These are phyloP conservation scores for Megalurothrips usitatus DNA, from an alignment of 2,888 invertebrate genomes.

Conservation along the genomic window DNA sequence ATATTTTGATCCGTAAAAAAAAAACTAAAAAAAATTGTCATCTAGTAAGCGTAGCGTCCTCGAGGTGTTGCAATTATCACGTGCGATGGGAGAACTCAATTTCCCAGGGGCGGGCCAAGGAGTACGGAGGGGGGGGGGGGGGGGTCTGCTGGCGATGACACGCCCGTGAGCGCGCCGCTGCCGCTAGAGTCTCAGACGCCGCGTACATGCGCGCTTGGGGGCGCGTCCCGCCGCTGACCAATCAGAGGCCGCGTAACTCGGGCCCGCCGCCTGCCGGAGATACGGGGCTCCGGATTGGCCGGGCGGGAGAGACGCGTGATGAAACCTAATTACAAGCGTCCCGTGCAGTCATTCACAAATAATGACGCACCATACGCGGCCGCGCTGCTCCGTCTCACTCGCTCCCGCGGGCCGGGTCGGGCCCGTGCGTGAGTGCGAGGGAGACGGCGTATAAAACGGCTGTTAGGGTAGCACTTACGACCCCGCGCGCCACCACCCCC, in stretches of 20 bases:
- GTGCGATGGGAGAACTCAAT: slow-evolving; percentile 29
- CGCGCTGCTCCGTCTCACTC: neutral
- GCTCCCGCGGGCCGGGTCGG: neutral
- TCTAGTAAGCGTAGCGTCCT: no score
- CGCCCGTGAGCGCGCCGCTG: slow-evolving; percentile 27
- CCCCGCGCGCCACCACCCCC: no score
- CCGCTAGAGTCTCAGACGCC: slow-evolving; percentile 35
- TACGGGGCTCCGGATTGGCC: no score
- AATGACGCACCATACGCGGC: neutral
- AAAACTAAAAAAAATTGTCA: no score
- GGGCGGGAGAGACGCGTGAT: neutral
- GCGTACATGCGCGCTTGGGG: no score
- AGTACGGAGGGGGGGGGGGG: slow-evolving; percentile 42
- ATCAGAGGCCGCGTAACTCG: no score
- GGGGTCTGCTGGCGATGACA: slow-evolving; percentile 28
- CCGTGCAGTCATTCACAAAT: neutral
- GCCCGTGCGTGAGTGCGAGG: neutral
- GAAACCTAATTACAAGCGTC: slow-evolving; percentile 4
- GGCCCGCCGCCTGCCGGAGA: no score
- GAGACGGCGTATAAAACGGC: neutral
- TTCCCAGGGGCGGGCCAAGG: slow-evolving; percentile 39
- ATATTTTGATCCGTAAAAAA: no score
- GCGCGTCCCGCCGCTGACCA: no score
- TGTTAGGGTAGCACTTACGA: neutral
- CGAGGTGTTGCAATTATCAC: neutral